Conservation (phyloP, 1,140 invertebrate species). For the Pararge aegeria region DNA sequence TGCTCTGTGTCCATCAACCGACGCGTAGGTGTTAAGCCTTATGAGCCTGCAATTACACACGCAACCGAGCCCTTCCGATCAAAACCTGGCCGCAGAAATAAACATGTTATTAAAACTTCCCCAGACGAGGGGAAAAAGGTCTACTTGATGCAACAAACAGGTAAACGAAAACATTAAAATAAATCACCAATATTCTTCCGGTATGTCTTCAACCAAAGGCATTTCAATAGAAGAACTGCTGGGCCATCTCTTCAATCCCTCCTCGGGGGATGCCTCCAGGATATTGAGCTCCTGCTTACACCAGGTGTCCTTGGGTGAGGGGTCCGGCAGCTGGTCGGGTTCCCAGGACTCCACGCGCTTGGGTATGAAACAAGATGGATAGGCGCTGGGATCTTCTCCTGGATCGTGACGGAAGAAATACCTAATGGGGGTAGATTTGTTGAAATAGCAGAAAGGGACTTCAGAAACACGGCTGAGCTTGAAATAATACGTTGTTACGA, state of each 20-base stretch:
- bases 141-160: too few species aligned
- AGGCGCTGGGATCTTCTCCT: constrained; percentile 57
- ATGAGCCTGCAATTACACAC: too few species aligned
- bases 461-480: too few species aligned
- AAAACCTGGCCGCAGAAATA: too few species aligned
- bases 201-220: constrained; percentile 54
- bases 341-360: constrained; percentile 59
- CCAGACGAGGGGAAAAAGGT: too few species aligned
- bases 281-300: constrained; percentile 46
- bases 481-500: too few species aligned
- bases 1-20: too few species aligned
- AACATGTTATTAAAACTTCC: too few species aligned
- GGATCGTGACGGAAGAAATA: constrained; percentile 68
- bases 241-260: constrained; percentile 36
- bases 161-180: too few species aligned
- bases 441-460: too few species aligned
- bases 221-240: constrained; percentile 49
- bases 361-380: constrained; percentile 56
- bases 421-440: constrained; percentile 29
- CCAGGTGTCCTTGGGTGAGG: constrained; percentile 63
- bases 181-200: constrained; percentile 58
- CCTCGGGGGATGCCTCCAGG: constrained; percentile 42
- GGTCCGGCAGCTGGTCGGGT: constrained; percentile 51
- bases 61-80: too few species aligned
- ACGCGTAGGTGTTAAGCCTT: too few species aligned